phyloP scores from a whole-genome alignment of 2,113 vertebrate genomes.

The Oncorhynchus clarkii region DNA sequence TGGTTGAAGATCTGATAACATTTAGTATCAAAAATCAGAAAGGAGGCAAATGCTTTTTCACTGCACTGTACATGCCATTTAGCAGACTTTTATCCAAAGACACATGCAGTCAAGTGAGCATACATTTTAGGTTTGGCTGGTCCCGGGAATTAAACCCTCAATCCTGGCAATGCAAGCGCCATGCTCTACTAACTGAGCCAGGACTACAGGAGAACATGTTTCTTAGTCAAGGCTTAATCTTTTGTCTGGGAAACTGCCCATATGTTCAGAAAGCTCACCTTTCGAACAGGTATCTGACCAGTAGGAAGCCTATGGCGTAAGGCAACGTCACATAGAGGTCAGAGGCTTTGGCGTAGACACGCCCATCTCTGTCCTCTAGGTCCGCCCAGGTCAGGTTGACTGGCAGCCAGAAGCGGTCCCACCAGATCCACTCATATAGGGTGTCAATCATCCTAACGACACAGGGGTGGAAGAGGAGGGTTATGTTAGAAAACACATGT shows the following conservation, averaged over 20 bases:
- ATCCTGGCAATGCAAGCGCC: too few species aligned
- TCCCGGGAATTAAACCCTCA: too few species aligned
- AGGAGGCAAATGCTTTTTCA: too few species aligned
- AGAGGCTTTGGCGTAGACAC: constrained; percentile 81
- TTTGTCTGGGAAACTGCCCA: background rate
- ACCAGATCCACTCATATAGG: constrained; percentile 87
- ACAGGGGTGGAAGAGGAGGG: background rate
- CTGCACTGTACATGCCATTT: too few species aligned
- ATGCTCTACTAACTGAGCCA: too few species aligned
- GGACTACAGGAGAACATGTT: too few species aligned
- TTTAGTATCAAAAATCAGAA: too few species aligned
- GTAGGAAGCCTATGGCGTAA: constrained; percentile 74
- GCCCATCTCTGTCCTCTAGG: constrained; percentile 82
- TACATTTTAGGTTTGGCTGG: too few species aligned
- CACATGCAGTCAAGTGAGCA: too few species aligned
- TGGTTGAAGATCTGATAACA: too few species aligned
- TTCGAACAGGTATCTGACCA: constrained; percentile 83
- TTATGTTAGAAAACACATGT: background rate
- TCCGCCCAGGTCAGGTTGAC: constrained; percentile 82
- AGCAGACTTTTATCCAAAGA: too few species aligned
- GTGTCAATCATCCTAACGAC: constrained; percentile 55
- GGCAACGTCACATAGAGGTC: constrained; percentile 82
- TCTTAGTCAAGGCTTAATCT: background rate
- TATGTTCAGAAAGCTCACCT: constrained; percentile 45
- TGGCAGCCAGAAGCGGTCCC: constrained; percentile 89